phyloP scores from a whole-genome alignment of 2,888 invertebrate genomes.

The Frankliniella intonsa region DNA sequence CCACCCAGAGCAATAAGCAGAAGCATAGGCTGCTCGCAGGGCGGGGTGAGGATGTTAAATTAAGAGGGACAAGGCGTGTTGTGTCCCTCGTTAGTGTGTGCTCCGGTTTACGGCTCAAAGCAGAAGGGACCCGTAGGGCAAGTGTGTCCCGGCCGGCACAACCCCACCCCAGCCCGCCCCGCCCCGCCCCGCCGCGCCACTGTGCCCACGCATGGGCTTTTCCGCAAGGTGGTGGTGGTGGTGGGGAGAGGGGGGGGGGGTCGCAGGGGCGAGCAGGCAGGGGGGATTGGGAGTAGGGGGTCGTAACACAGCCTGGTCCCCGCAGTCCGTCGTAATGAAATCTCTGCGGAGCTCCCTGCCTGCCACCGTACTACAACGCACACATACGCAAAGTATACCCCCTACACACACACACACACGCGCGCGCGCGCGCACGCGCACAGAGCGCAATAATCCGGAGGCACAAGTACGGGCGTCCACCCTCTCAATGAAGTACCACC shows the following conservation, averaged over 20 bases:
- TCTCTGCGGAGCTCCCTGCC: neutral
- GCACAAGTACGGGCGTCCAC: neutral
- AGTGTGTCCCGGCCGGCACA: neutral
- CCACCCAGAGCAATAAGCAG: neutral
- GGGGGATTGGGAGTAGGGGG: neutral
- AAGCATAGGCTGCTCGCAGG: neutral
- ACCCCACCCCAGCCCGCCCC: too few species aligned
- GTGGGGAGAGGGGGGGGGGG: neutral
- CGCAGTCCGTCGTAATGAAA: neutral
- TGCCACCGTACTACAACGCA: neutral
- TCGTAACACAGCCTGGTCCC: neutral
- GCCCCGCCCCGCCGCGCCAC: neutral
- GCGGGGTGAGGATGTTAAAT: neutral
- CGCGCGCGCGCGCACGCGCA: neutral
- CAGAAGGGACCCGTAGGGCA: neutral
- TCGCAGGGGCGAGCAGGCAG: neutral
- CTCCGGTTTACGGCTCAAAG: neutral
- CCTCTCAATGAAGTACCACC: neutral
- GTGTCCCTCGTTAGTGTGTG: neutral
- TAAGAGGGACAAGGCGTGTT: neutral
- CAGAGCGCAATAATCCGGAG: neutral
- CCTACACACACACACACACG: neutral
- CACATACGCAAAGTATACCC: neutral
- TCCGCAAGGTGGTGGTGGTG: neutral
- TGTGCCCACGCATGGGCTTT: neutral